A percentile compares a stretch with the other conserved stretches of the same genome.
Conservation (phyloP, 2,113 vertebrate species). For the Rhea pennata region DNA sequence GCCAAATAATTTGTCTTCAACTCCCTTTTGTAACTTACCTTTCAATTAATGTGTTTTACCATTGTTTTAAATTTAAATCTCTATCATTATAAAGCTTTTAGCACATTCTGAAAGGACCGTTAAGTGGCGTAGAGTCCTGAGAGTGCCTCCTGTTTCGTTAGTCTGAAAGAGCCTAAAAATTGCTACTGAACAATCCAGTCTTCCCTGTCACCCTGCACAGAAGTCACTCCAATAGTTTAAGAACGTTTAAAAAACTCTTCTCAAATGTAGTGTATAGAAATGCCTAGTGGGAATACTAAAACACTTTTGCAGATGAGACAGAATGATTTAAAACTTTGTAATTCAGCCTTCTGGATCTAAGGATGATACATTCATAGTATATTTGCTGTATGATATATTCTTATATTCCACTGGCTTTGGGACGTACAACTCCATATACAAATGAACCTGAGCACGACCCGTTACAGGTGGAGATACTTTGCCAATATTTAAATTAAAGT, state of each 20-base stretch:
- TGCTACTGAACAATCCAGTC: neutral
- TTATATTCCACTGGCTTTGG: neutral
- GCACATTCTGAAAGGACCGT: neutral
- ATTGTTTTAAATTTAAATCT: conserved; percentile 58
- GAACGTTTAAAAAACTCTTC: neutral
- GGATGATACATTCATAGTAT: neutral
- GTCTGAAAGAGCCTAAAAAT: conserved; percentile 12
- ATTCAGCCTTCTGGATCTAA: neutral
- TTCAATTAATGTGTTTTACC: conserved; percentile 27
- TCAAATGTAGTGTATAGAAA: neutral
- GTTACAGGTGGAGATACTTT: conserved; percentile 20
- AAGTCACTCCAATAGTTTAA: neutral
- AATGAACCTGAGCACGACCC: neutral
- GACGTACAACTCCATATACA: neutral
- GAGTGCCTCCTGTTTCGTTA: neutral
- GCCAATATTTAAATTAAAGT: conserved; percentile 38
- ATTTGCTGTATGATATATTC: neutral
- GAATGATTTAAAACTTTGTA: neutral
- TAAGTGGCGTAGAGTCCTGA: neutral
- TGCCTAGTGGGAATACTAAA: neutral
- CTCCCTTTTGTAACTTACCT: conserved; percentile 24
- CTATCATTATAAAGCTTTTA: conserved; percentile 46
- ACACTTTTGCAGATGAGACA: neutral
- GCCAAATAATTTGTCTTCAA: conserved; percentile 26
- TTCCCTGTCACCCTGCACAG: neutral